Evolutionary conservation across 2,797 vertebrate genomes (phyloP), one percentile per base, ranked within the genome.

Genomic region (Galaxias olidus): DNA sequence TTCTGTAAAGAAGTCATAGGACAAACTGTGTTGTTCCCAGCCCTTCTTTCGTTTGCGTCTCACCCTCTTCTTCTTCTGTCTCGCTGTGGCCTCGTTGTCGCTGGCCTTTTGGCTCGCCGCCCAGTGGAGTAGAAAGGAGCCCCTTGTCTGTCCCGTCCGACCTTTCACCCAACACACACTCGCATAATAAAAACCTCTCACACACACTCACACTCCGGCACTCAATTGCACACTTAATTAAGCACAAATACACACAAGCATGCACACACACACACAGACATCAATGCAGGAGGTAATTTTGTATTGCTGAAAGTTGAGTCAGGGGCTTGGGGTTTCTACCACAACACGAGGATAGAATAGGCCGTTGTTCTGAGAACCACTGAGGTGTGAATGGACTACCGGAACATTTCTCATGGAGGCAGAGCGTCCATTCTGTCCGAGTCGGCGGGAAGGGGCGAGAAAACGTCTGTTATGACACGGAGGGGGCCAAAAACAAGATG

Each of bases 111-210:
- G 85, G 82, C 78, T 65, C 47, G 17, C 30, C 68, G 75, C 84
- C 85, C 86, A 51, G 40, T 20, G 19, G 54, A 30, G 19, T 11
- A 86, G 79, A 87, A 86, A 55, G 56, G 67, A 63, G 47, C n/a
- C 70, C 72, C 57, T 78, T 86, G 81, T 86, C 13, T 14, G 0
- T 55, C 57, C 54, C 50, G 63, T 78, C 68, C 66, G 64, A 61
- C 73, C 58, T 30, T 6, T 30, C 49, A 8, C 8, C 11, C 10
- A 47, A 14, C 46, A 47, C 46, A 12, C 13, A 49, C 6, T 7
- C 48, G 2, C 7, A 14, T 3, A 49, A 48, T 13, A 48, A 42
- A 56, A 20, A 73, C 14, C 5, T 8, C 13, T 49, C 15, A 47
- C 13, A 63, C 43, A 58, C 43, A 40, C 20, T 40, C 47, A 40